Evolutionary conservation across 2,797 vertebrate genomes (phyloP).

Genomic region (Malurus leucopterus): DNA sequence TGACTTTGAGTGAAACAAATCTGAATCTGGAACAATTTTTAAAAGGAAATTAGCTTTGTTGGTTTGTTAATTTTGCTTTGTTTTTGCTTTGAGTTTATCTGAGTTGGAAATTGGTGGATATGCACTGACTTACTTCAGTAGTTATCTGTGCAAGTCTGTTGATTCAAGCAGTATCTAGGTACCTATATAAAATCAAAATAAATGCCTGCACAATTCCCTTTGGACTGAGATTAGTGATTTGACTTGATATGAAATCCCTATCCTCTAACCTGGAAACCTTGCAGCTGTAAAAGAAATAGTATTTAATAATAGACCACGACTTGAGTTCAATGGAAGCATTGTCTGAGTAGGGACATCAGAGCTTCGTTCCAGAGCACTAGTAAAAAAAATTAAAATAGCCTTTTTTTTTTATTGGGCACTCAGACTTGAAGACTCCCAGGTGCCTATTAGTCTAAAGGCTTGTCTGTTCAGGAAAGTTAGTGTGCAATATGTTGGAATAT

Average conservation of each 20-base stretch:
- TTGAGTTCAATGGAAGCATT: conserved; percentile 48
- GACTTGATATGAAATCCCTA: conserved; percentile 36
- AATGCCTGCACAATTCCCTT: conserved; percentile 8
- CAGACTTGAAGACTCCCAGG: conserved; percentile 62
- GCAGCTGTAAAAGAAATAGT: conserved; percentile 23
- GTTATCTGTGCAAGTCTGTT: background rate
- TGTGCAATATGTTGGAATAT: conserved; percentile 51
- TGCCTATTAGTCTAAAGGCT: conserved; percentile 57
- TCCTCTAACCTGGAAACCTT: conserved; percentile 21
- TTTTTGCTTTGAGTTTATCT: background rate
- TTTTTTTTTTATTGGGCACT: conserved; percentile 61
- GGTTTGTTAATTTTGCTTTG: background rate
- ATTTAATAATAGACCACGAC: conserved; percentile 38
- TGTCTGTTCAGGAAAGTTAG: conserved; percentile 52
- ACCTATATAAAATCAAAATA: conserved; percentile 20
- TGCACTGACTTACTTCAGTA: background rate
- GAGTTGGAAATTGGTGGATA: background rate
- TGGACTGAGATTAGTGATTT: conserved; percentile 29
- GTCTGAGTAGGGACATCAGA: conserved; percentile 51
- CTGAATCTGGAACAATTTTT: background rate
- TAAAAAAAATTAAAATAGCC: conserved; percentile 39
- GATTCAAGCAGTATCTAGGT: background rate
- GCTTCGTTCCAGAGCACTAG: conserved; percentile 39
- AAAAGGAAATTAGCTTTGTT: background rate
- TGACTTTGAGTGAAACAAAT: background rate